phyloP scores from a whole-genome alignment of 2,888 invertebrate species.

The Timandra comae region DNA sequence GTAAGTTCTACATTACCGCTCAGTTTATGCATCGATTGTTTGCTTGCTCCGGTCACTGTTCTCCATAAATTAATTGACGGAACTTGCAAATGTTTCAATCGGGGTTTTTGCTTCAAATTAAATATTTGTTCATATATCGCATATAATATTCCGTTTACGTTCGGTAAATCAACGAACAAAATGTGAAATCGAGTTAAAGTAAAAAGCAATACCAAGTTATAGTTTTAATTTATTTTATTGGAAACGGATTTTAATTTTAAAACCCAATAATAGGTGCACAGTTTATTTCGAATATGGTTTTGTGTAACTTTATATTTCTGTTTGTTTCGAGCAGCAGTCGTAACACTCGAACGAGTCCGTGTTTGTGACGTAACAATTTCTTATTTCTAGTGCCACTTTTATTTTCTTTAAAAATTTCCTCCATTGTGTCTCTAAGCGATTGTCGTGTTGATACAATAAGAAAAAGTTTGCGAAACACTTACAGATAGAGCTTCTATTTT shows the following conservation, averaged over 20 bases:
- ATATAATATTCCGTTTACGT: too few relatives aligned
- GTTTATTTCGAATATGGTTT: too few relatives aligned
- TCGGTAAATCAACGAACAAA: too few relatives aligned
- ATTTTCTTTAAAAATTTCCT: conserved; percentile 42
- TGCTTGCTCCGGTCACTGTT: conserved; percentile 1
- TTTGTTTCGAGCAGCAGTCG: too few relatives aligned
- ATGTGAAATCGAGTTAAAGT: too few relatives aligned
- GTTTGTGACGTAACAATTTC: conserved; percentile 39
- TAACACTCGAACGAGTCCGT: conserved; percentile 17
- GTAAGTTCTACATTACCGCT: conserved; percentile 3
- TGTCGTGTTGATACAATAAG: conserved; percentile 26
- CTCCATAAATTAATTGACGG: conserved; percentile 1
- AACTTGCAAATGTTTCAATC: conserved; percentile 1
- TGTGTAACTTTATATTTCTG: too few relatives aligned
- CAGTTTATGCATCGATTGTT: conserved; percentile 15
- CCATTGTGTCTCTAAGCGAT: conserved; percentile 33
- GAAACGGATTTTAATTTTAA: too few relatives aligned
- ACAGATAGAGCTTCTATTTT: conserved; percentile 3
- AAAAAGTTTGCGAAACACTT: conserved; percentile 12
- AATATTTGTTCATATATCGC: too few relatives aligned
- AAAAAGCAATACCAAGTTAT: too few relatives aligned
- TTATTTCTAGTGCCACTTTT: conserved; percentile 37
- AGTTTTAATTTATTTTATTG: too few relatives aligned
- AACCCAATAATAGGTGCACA: too few relatives aligned
- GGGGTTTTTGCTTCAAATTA: neutral